A percentile compares a stretch with the other conserved stretches of the same genome.
phyloP scores from a whole-genome alignment of 2,888 invertebrate species.

The Ectropis crepuscularia region DNA sequence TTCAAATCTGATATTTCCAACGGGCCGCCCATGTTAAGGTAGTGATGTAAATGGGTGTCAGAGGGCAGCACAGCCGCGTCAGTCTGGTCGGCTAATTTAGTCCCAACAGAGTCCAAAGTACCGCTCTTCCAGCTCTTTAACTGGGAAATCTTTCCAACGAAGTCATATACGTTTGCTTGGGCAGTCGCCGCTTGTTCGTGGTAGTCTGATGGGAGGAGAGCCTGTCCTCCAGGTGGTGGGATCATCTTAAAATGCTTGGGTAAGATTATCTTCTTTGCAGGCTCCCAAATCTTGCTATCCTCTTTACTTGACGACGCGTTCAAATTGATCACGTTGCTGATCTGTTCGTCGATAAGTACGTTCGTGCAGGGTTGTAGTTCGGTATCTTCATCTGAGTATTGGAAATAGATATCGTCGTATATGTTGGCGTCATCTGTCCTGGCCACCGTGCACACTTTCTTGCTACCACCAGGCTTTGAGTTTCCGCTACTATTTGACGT shows the following conservation, averaged over 20 bases:
- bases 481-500: slow-evolving; percentile 75
- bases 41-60: slow-evolving; percentile 69
- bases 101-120: slow-evolving; percentile 71
- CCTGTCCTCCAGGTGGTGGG: slow-evolving; percentile 61
- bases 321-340: slow-evolving; percentile 82
- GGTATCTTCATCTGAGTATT: slow-evolving; percentile 86
- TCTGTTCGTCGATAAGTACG: slow-evolving; percentile 75
- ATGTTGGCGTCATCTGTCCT: slow-evolving; percentile 71
- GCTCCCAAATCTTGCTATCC: slow-evolving; percentile 74
- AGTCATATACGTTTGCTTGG: slow-evolving; percentile 71
- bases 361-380: slow-evolving; percentile 80
- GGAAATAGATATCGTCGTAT: slow-evolving; percentile 81
- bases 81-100: slow-evolving; percentile 74
- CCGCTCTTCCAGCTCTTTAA: slow-evolving; percentile 77
- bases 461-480: slow-evolving; percentile 82
- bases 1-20: slow-evolving; percentile 78
- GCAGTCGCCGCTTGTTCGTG: slow-evolving; percentile 59
- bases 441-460: slow-evolving; percentile 76
- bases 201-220: slow-evolving; percentile 67
- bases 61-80: slow-evolving; percentile 69
- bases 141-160: slow-evolving; percentile 75
- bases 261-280: slow-evolving; percentile 72
- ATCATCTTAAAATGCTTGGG: slow-evolving; percentile 73
- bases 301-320: slow-evolving; percentile 80
- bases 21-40: slow-evolving; percentile 76